Evolutionary conservation across 2,113 vertebrate genomes (phyloP).

Genomic region (Lichenostomus cassidix): DNA sequence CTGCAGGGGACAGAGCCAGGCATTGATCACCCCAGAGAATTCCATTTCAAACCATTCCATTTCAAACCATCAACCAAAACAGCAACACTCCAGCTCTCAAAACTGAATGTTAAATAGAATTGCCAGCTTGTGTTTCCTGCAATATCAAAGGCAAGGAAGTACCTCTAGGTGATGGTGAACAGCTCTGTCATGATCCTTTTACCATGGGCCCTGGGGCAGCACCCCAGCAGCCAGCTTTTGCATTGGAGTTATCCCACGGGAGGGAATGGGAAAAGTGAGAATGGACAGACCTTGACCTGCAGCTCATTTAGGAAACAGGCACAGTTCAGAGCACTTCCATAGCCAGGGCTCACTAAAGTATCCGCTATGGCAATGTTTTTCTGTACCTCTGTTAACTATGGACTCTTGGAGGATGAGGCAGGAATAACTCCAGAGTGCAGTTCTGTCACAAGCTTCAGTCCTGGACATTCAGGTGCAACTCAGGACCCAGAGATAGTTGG

Average conservation of each 20-base stretch:
- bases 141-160: background rate
- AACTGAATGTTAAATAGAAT: background rate
- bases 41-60: background rate
- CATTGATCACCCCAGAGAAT: background rate
- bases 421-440: background rate
- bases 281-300: background rate
- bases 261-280: background rate
- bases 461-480: background rate
- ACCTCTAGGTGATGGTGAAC: background rate
- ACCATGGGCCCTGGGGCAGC: background rate
- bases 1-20: background rate
- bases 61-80: no score
- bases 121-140: rapidly evolving
- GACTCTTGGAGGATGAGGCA: background rate
- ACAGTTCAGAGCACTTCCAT: background rate
- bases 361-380: background rate
- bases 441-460: background rate
- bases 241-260: background rate
- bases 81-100: background rate
- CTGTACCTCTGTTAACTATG: background rate
- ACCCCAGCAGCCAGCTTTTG: background rate
- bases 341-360: background rate
- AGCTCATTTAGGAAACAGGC: background rate
- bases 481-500: background rate
- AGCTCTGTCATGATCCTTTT: rapidly evolving